phyloP scores from a whole-genome alignment of 2,113 vertebrate genomes.

The Oncorhynchus kisutch region DNA sequence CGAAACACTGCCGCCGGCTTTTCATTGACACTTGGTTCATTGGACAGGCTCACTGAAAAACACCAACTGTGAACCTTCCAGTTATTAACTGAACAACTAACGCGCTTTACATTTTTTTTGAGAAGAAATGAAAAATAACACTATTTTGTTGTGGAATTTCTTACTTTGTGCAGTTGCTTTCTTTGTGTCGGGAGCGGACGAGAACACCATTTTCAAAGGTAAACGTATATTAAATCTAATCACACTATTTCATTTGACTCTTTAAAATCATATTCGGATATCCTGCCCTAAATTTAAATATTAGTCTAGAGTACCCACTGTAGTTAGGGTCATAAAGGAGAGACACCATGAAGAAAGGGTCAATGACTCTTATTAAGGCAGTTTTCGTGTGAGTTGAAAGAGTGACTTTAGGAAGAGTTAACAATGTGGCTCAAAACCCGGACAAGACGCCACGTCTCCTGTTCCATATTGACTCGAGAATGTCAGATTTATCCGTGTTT shows the following conservation, averaged over 20 bases:
- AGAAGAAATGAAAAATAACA: constrained; percentile 54
- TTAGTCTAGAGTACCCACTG: too few relatives aligned
- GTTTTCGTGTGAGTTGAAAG: background rate
- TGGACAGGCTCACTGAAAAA: constrained; percentile 12
- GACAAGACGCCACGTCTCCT: constrained; percentile 47
- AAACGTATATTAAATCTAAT: constrained; percentile 20
- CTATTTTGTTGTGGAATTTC: constrained; percentile 52
- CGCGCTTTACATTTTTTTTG: constrained; percentile 13
- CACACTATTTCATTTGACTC: background rate
- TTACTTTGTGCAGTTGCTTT: constrained; percentile 39
- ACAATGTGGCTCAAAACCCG: background rate
- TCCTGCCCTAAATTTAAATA: too few relatives aligned
- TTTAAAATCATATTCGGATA: too few relatives aligned
- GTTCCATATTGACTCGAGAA: constrained; percentile 17
- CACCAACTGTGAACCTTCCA: background rate
- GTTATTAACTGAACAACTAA: constrained; percentile 3
- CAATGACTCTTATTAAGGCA: constrained; percentile 17
- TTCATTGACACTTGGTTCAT: constrained; percentile 3
- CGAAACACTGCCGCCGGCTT: constrained; percentile 22
- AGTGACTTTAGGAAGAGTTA: constrained; percentile 48
- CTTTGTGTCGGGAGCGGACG: constrained; percentile 32
- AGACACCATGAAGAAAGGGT: constrained; percentile 22
- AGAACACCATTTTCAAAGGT: constrained; percentile 62
- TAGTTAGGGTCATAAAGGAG: too few relatives aligned
- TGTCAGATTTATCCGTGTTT: constrained; percentile 46